These are phyloP conservation scores for Agrotis exclamationis DNA, from an alignment of 2,888 invertebrate species.

Conservation along the genomic window DNA sequence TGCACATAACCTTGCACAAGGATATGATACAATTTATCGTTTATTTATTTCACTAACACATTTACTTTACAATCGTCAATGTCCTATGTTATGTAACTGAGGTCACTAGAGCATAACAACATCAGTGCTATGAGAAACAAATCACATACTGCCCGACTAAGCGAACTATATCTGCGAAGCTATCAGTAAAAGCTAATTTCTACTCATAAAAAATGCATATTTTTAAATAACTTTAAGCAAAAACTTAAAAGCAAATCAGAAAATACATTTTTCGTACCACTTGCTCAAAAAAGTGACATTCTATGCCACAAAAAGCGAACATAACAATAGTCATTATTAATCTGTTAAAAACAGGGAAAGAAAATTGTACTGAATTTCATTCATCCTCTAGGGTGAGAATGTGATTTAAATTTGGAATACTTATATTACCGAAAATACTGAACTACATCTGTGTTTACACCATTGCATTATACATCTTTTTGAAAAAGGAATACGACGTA, in stretches of 20 bases:
- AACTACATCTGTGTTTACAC: too few relatives aligned
- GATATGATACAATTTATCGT: neutral
- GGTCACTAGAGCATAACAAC: constrained; percentile 1
- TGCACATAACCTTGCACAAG: constrained; percentile 5
- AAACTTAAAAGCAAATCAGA: constrained; percentile 42
- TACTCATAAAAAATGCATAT: constrained; percentile 32
- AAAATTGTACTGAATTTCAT: too few relatives aligned
- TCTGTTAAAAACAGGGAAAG: too few relatives aligned
- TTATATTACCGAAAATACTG: too few relatives aligned
- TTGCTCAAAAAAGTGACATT: too few relatives aligned
- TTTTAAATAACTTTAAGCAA: constrained; percentile 44
- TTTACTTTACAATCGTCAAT: constrained; percentile 10
- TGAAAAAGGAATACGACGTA: too few relatives aligned
- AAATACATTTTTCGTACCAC: constrained; percentile 51
- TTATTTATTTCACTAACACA: neutral
- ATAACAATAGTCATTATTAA: too few relatives aligned
- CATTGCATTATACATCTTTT: too few relatives aligned
- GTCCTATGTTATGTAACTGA: neutral
- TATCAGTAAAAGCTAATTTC: constrained; percentile 24
- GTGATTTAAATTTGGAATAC: too few relatives aligned
- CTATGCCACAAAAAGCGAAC: too few relatives aligned
- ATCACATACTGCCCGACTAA: constrained; percentile 1
- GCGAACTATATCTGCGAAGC: neutral
- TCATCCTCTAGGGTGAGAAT: too few relatives aligned
- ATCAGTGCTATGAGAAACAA: constrained; percentile 27